Evolutionary conservation across 2,797 vertebrate species (phyloP).

Genomic region (Enteromius trimaculatus): DNA sequence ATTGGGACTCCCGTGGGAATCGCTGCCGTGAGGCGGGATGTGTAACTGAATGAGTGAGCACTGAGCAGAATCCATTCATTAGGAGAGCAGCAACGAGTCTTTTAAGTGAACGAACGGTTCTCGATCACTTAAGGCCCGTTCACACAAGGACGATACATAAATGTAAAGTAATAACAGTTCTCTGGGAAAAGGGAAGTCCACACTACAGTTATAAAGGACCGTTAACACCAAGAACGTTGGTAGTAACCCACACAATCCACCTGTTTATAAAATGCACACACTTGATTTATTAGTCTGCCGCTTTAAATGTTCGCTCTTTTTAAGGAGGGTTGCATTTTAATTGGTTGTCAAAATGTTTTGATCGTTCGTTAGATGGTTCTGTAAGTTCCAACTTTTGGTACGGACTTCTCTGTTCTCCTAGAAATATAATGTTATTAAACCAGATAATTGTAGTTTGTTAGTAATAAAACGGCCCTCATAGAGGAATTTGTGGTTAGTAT

Average conservation of each 20-base stretch:
- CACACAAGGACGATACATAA: neutral
- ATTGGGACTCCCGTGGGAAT: conserved; percentile 50
- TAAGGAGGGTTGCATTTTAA: too few species aligned
- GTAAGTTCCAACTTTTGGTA: too few species aligned
- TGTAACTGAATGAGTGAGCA: conserved; percentile 20
- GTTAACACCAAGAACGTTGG: neutral
- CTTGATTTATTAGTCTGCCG: too few species aligned
- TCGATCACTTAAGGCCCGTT: neutral
- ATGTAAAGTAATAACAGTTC: neutral
- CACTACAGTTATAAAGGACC: neutral
- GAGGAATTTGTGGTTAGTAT: neutral
- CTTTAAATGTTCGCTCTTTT: too few species aligned
- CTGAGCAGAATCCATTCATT: conserved; percentile 26
- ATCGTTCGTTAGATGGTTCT: too few species aligned
- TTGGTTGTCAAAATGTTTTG: too few species aligned
- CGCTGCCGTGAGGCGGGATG: conserved; percentile 26
- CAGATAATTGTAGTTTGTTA: neutral
- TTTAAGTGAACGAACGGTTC: neutral
- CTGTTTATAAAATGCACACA: too few species aligned
- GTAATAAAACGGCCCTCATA: too few species aligned
- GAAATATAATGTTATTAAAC: neutral
- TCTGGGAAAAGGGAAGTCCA: neutral
- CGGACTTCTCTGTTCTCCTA: too few species aligned
- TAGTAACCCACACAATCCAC: too few species aligned
- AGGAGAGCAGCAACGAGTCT: neutral